phyloP scores from a whole-genome alignment of 2,888 invertebrate species.

The Petrolisthes manimaculis region DNA sequence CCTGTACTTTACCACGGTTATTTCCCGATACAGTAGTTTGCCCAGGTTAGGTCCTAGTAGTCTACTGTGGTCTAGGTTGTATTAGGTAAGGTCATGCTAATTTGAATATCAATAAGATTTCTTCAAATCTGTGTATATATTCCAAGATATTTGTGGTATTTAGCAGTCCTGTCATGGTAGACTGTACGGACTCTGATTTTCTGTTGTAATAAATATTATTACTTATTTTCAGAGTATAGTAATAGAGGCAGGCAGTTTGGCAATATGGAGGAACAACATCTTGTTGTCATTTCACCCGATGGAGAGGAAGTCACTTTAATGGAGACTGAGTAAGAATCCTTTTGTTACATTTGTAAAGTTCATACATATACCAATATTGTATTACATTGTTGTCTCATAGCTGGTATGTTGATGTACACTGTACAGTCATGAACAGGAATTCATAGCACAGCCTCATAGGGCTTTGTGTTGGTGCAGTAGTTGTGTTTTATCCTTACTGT shows the following conservation, averaged over 20 bases:
- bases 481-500: too few species aligned
- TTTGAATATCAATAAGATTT: too few species aligned
- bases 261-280: slow-evolving; percentile 51
- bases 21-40: too few species aligned
- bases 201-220: background rate
- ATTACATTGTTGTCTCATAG: background rate
- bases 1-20: too few species aligned
- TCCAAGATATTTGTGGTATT: too few species aligned
- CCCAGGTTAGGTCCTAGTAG: too few species aligned
- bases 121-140: too few species aligned
- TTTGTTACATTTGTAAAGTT: background rate
- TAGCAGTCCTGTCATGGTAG: too few species aligned
- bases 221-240: background rate
- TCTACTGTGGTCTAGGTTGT: too few species aligned
- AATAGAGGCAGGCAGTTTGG: background rate
- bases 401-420: background rate
- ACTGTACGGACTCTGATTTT: too few species aligned
- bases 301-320: slow-evolving; percentile 53
- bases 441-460: background rate
- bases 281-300: slow-evolving; percentile 48
- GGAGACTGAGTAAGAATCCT: slow-evolving; percentile 54
- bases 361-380: too few species aligned
- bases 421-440: background rate
- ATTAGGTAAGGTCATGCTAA: too few species aligned
- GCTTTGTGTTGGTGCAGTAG: background rate